Percentiles rank a stretch among this genome's conserved stretches.
Evolutionary conservation across 64 coral and sea anemone species (phyloP).

Genomic region (Pocillopora damicornis): DNA sequence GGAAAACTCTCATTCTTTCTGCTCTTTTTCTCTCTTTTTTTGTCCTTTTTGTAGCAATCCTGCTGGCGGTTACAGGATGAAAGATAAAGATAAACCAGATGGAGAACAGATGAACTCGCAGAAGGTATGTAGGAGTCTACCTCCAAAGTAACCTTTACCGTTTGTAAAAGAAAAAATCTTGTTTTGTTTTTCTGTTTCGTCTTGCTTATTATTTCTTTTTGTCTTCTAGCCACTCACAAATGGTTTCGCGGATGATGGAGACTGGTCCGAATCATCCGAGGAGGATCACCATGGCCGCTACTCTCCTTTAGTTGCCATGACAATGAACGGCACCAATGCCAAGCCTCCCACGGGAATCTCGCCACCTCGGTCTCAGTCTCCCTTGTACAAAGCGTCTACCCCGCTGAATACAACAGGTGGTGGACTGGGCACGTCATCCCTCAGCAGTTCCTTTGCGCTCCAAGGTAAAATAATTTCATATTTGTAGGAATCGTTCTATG

Average conservation of each 20-base stretch:
- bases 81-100: constrained; percentile 9
- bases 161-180: neutral
- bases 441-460: constrained; percentile 42
- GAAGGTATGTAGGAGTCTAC: no score
- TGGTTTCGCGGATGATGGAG: constrained; percentile 63
- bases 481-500: neutral
- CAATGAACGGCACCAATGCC: constrained; percentile 16
- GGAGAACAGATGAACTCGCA: constrained; percentile 3
- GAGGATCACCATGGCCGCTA: constrained; percentile 46
- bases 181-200: neutral
- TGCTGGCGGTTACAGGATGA: neutral
- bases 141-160: neutral
- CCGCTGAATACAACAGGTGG: constrained; percentile 46
- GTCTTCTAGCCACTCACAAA: constrained; percentile 47
- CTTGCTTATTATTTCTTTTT: neutral
- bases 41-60: neutral
- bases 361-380: constrained; percentile 43
- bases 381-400: constrained; percentile 14
- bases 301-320: constrained; percentile 35
- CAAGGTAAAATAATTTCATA: constrained; percentile 21
- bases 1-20: no score
- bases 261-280: constrained; percentile 89
- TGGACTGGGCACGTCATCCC: constrained; percentile 20
- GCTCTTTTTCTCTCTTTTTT: neutral
- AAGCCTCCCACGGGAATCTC: constrained; percentile 12